Percentiles rank a stretch among this genome's conserved stretches.
These are phyloP conservation scores for Tetramorium parvispinum DNA, from an alignment of 1,140 invertebrate genomes.

Conservation along the genomic window DNA sequence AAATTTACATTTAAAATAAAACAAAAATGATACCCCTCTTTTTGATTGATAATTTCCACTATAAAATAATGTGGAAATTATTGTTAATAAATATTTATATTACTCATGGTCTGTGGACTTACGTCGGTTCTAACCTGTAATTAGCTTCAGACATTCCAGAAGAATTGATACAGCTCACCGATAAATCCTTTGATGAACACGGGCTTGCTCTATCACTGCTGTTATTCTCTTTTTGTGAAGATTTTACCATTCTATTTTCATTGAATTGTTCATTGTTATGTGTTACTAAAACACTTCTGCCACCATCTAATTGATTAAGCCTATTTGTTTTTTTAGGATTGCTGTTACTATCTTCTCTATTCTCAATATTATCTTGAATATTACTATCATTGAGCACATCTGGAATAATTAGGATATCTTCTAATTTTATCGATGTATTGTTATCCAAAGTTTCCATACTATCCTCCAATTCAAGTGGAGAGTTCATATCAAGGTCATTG, in stretches of 20 bases:
- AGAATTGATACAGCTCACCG: constrained; percentile 80
- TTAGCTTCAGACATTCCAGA: constrained; percentile 68
- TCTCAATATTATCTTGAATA: background rate
- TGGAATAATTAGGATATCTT: constrained; percentile 78
- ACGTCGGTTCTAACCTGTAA: constrained; percentile 83
- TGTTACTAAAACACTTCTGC: background rate
- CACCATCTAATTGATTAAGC: constrained; percentile 31
- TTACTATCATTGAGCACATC: constrained; percentile 57
- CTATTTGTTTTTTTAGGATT: constrained; percentile 4
- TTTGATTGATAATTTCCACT: constrained; percentile 47
- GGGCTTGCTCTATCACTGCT: constrained; percentile 52
- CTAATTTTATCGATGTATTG: constrained; percentile 71
- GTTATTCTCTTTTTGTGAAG: background rate
- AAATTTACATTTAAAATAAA: constrained; percentile 13
- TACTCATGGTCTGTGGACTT: constrained; percentile 78
- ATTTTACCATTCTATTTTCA: constrained; percentile 1
- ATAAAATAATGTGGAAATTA: constrained; percentile 7
- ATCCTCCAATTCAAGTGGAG: constrained; percentile 38
- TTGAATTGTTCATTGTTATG: background rate
- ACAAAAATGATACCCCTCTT: constrained; percentile 61
- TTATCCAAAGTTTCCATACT: constrained; percentile 69
- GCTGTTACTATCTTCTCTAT: background rate
- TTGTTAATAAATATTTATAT: constrained; percentile 22
- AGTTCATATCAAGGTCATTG: constrained; percentile 68
- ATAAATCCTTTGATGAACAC: constrained; percentile 77